Evolutionary conservation across 2,113 vertebrate species (phyloP).

Genomic region (Lophochroa leadbeateri): DNA sequence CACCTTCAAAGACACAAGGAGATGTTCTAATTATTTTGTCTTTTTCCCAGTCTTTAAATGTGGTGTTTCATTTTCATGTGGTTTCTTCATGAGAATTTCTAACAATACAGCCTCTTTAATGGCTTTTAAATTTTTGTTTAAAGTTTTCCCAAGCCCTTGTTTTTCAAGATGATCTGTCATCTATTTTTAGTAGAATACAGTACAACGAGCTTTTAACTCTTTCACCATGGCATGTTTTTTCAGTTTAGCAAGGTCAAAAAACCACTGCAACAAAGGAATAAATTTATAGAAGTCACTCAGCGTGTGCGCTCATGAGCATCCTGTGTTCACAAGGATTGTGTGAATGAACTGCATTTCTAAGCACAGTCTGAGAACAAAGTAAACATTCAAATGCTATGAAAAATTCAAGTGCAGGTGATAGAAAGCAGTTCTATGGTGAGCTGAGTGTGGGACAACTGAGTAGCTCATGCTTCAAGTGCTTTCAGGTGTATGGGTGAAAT

Average conservation of each 20-base stretch:
- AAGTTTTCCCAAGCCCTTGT: not conserved
- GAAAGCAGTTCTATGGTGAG: not conserved
- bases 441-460: not conserved
- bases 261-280: not conserved
- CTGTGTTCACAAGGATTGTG: not conserved
- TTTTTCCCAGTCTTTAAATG: not conserved
- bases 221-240: not conserved
- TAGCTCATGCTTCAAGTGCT: not conserved
- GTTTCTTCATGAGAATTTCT: not conserved
- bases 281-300: not conserved
- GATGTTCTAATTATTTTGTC: not conserved
- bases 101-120: not conserved
- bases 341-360: not conserved
- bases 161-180: not conserved
- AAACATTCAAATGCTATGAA: not conserved
- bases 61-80: not conserved
- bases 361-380: not conserved
- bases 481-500: constrained; percentile 9
- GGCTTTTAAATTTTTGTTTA: not conserved
- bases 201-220: not conserved
- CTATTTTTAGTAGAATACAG: not conserved
- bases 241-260: not conserved
- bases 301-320: not conserved
- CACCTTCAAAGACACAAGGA: not conserved
- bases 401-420: not conserved